Evolutionary conservation across 23 tunicate species (phyloP).

Genomic region (Styela clava): DNA sequence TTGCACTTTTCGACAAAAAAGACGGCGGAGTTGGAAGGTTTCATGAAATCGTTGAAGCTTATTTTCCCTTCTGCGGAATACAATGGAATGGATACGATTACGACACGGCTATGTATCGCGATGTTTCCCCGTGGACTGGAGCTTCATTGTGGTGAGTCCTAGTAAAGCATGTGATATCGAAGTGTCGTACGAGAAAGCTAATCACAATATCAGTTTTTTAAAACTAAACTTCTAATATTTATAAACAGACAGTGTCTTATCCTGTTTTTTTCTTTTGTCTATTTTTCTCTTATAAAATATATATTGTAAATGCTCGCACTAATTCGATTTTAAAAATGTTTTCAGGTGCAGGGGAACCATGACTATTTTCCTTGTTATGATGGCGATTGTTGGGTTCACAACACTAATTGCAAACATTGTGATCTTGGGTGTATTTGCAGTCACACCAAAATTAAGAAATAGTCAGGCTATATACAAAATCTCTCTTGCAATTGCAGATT

Average conservation of each 20-base stretch:
- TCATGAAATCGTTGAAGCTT: slow-evolving; percentile 32
- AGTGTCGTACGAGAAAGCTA: too few relatives aligned
- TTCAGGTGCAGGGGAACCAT: slow-evolving; percentile 63
- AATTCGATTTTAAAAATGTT: too few relatives aligned
- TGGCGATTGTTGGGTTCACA: slow-evolving; percentile 35
- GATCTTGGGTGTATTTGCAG: slow-evolving; percentile 38
- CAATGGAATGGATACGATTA: slow-evolving; percentile 30
- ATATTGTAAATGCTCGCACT: too few relatives aligned
- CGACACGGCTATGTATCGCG: slow-evolving; percentile 15
- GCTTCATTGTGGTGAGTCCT: slow-evolving; percentile 30
- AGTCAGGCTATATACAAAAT: slow-evolving; percentile 76
- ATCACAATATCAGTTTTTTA: too few relatives aligned
- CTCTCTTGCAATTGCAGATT: slow-evolving; percentile 61
- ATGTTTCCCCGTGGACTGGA: slow-evolving; percentile 30
- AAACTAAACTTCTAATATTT: too few relatives aligned
- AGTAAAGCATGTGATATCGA: too few relatives aligned
- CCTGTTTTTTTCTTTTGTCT: too few relatives aligned
- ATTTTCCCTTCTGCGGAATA: slow-evolving; percentile 41
- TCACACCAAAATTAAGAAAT: slow-evolving; percentile 36
- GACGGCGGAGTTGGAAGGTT: slow-evolving; percentile 35
- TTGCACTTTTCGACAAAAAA: slow-evolving; percentile 24
- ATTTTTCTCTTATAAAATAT: too few relatives aligned
- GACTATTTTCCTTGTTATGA: slow-evolving; percentile 40
- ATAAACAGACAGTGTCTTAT: too few relatives aligned
- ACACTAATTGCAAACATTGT: slow-evolving; percentile 36